Evolutionary conservation across 2,113 vertebrate species (phyloP), one percentile per base, ranked within the genome.

Genomic region (Pica pica): DNA sequence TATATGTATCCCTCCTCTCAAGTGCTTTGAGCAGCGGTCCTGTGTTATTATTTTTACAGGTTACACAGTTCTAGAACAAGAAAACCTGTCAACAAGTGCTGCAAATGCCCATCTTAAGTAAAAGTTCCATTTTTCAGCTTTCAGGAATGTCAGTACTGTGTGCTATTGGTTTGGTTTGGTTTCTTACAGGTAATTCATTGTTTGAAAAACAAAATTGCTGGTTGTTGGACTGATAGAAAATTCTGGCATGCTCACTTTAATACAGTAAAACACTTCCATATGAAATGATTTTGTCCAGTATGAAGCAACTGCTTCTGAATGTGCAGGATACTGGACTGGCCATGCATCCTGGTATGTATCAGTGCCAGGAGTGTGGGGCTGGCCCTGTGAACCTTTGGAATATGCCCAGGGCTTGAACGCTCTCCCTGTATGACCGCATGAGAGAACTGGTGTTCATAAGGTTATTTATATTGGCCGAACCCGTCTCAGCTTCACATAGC

Each of bases 111-210:
- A 53, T 77, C 47, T 85, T 83, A 68, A 49, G 30, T 4, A 61
- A 31, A 87, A 89, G 24, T 76, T 89, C 49, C 2, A 39, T 35
- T 79, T 81, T 74, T 83, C 53, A 76, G 19, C 57, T 52, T 82
- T 93, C 68, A 88, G 47, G 93, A 93, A 20, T 76, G 15, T 76
- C 88, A 73, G 28, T 44, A 21, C 84, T 85, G 23, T 33, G 44
- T 83, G 56, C 57, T 75, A 3, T 89, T 82, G 53, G 52, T 84
- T 90, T 90, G 41, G 9, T 88, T 87, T 97, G 55, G 23, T 91
- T 64, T 96, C 56, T 68, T 68, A 35, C 9, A 60, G 37, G 13
- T 74, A 87, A 67, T 77, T 30, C 50, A 50, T 92, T 77, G 87
- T 47, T 96, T 84, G 88, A 80, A 74, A 95, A 65, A 39, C 17